Evolutionary conservation across 2,797 vertebrate genomes (phyloP).

Genomic region (Sternotherus odoratus): DNA sequence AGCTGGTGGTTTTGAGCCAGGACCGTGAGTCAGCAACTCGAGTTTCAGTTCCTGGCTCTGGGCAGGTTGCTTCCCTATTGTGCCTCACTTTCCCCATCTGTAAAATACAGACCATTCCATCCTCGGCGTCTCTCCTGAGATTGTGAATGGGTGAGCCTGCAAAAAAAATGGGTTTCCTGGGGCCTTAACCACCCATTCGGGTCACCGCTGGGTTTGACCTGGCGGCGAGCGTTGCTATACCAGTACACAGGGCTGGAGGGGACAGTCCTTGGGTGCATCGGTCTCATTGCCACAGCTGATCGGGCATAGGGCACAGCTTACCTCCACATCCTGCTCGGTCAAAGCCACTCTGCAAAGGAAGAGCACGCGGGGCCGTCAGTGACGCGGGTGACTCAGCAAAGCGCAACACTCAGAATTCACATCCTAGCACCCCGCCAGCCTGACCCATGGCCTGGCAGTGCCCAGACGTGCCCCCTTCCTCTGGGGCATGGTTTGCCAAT

Average conservation of each 20-base stretch:
- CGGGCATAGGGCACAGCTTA: not conserved
- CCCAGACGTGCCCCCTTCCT: not conserved
- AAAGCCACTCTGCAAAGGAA: constrained; percentile 63
- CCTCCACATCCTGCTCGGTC: constrained; percentile 78
- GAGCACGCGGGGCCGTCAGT: constrained; percentile 15
- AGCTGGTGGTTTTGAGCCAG: constrained; percentile 11
- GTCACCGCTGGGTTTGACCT: not conserved
- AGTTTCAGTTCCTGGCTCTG: not conserved
- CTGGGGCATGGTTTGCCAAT: not conserved
- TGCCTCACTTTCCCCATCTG: not conserved
- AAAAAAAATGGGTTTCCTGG: too few relatives aligned
- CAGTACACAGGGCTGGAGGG: not conserved
- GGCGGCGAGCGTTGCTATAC: not conserved
- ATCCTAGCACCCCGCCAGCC: not conserved
- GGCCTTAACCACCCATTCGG: not conserved
- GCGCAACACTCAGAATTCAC: not conserved
- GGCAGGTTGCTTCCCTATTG: not conserved
- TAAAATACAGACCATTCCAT: not conserved
- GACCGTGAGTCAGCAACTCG: not conserved
- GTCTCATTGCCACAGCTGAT: not conserved
- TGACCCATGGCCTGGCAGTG: not conserved
- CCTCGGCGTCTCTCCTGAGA: not conserved
- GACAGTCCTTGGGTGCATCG: not conserved
- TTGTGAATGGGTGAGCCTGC: not conserved
- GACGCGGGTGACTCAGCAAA: not conserved